Evolutionary conservation across 2,888 invertebrate species (phyloP).

Genomic region (Drosophila longiperda): DNA sequence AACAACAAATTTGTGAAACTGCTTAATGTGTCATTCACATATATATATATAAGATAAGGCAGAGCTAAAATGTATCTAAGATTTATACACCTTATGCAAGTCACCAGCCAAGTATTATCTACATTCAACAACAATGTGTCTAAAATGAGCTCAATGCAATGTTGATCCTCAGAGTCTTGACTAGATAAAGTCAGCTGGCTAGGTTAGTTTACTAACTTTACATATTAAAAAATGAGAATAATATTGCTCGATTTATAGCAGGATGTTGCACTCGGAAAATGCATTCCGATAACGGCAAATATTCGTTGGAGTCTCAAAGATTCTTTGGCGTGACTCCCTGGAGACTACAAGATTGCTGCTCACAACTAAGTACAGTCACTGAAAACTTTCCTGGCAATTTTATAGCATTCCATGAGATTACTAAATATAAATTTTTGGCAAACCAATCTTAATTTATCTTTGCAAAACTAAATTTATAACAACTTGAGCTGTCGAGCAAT

Average conservation of each 20-base stretch:
- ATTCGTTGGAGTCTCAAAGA: too few relatives aligned
- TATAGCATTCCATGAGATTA: not conserved
- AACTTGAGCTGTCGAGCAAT: not conserved
- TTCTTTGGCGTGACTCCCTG: too few relatives aligned
- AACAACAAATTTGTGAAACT: constrained; percentile 1
- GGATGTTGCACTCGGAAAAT: too few relatives aligned
- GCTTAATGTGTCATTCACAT: not conserved
- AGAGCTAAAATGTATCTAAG: not conserved
- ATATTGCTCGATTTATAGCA: too few relatives aligned
- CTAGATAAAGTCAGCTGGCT: not conserved
- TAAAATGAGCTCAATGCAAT: not conserved
- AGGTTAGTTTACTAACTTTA: not conserved
- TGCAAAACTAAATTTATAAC: not conserved
- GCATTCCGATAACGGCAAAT: too few relatives aligned
- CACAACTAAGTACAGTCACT: too few relatives aligned
- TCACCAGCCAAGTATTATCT: constrained; percentile 1
- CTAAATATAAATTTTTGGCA: not conserved
- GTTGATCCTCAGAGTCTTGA: not conserved
- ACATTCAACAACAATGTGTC: not conserved
- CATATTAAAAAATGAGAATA: too few relatives aligned
- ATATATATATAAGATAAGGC: not conserved
- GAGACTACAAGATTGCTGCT: too few relatives aligned
- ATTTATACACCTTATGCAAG: not conserved
- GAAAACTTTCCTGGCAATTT: too few relatives aligned
- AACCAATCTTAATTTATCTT: not conserved